These are phyloP conservation scores for Clunio marinus DNA, from an alignment of 2,888 invertebrate genomes.

Conservation along the genomic window DNA sequence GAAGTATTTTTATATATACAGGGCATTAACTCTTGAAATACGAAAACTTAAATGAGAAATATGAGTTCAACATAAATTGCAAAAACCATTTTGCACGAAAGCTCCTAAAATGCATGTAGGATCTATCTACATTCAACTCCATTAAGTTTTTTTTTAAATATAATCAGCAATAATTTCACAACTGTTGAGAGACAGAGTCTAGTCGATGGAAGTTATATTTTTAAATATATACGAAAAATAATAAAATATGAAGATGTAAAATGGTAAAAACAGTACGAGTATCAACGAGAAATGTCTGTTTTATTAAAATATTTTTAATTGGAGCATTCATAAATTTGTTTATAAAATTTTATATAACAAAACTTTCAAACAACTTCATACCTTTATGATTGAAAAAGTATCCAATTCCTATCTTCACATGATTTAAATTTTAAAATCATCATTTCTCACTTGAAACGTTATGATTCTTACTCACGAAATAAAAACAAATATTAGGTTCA, in stretches of 20 bases:
- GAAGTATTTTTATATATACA: not conserved
- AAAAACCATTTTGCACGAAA: constrained; percentile 23
- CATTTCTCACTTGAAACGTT: not conserved
- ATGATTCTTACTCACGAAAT: constrained; percentile 24
- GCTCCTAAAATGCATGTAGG: constrained; percentile 1
- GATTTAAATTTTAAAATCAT: too few relatives aligned
- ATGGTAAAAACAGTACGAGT: too few relatives aligned
- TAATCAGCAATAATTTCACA: constrained; percentile 15
- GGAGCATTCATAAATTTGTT: too few relatives aligned
- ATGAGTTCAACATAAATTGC: constrained; percentile 16
- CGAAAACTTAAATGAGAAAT: constrained; percentile 16
- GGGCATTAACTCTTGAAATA: not conserved
- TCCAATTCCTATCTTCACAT: too few relatives aligned
- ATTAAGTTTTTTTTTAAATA: not conserved
- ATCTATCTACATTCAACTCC: not conserved
- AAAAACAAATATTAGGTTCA: too few relatives aligned
- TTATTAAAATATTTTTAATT: too few relatives aligned
- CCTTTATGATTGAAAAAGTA: too few relatives aligned
- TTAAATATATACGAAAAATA: too few relatives aligned
- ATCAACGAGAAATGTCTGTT: not conserved
- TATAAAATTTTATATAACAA: too few relatives aligned
- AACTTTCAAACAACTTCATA: too few relatives aligned
- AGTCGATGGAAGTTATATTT: too few relatives aligned
- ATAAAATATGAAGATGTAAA: too few relatives aligned
- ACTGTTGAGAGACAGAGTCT: constrained; percentile 31